Evolutionary conservation across 2,888 invertebrate genomes (phyloP).

Genomic region (Nineta flava): DNA sequence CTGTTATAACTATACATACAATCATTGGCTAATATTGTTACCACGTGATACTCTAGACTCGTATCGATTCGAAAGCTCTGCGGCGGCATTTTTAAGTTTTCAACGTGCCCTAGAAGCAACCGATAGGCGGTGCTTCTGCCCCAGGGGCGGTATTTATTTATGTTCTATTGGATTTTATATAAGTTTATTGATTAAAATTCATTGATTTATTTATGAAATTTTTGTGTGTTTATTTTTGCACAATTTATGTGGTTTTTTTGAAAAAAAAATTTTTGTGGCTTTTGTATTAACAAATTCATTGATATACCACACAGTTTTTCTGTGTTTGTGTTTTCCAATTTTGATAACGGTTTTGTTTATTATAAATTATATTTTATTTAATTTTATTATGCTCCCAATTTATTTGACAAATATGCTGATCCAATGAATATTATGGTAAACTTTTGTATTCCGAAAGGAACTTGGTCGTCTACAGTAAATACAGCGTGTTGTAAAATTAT

Average conservation of each 20-base stretch:
- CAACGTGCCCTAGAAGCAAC: conserved; percentile 18
- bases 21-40: conserved; percentile 26
- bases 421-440: no score
- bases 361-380: no score
- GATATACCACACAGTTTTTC: no score
- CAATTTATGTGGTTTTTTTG: not conserved
- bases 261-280: no score
- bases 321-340: no score
- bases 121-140: conserved; percentile 19
- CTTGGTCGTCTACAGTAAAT: no score
- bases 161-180: conserved; percentile 2
- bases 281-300: no score
- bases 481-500: no score
- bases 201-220: conserved; percentile 1
- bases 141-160: conserved; percentile 9
- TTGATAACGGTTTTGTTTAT: no score
- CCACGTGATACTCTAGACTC: conserved; percentile 44
- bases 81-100: conserved; percentile 70
- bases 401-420: no score
- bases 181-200: conserved; percentile 3
- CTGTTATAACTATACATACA: not conserved
- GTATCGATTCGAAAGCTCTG: conserved; percentile 65
- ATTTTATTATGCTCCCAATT: no score
- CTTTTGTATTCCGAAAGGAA: no score
- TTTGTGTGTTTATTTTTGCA: not conserved